Percentiles rank a stretch among this genome's conserved stretches.
Conservation (phyloP, 1,140 invertebrate genomes). For the Drosophila navojoa region DNA sequence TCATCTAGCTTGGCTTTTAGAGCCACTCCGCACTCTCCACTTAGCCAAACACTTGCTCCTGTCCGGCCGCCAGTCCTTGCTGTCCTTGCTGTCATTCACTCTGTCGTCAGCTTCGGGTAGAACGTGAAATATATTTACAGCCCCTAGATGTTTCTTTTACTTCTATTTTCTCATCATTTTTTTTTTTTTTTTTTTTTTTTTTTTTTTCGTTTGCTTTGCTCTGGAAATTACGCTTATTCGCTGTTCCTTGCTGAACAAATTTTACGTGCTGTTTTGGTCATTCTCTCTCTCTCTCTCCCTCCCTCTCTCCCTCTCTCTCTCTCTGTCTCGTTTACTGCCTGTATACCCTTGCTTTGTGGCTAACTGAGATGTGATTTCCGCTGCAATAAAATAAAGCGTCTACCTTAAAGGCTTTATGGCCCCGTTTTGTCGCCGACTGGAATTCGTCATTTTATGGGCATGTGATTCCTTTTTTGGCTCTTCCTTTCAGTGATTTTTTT, state of each 20-base stretch:
- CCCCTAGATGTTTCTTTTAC: slow-evolving; percentile 32
- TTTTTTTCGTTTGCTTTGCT: slow-evolving; percentile 19
- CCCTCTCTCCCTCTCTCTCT: neutral
- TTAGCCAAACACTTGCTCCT: slow-evolving; percentile 15
- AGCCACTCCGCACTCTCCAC: slow-evolving; percentile 18
- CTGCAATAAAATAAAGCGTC: slow-evolving; percentile 75
- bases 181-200: slow-evolving; percentile 10
- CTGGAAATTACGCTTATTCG: slow-evolving; percentile 52
- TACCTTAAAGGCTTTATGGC: slow-evolving; percentile 79
- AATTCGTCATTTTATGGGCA: slow-evolving; percentile 75
- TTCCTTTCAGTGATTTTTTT: slow-evolving; percentile 4
- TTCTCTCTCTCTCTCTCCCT: neutral
- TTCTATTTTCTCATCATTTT: no score
- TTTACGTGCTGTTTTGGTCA: slow-evolving; percentile 66
- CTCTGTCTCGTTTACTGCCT: neutral
- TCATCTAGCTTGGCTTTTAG: slow-evolving; percentile 16
- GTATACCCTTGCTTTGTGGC: slow-evolving; percentile 19
- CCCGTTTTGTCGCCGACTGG: slow-evolving; percentile 40
- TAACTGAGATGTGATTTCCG: slow-evolving; percentile 68
- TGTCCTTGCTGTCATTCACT: slow-evolving; percentile 39
- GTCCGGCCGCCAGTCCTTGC: neutral
- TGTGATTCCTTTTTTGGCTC: slow-evolving; percentile 19
- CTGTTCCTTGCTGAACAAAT: slow-evolving; percentile 59
- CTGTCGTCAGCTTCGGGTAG: slow-evolving; percentile 56
- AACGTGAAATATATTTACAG: slow-evolving; percentile 73